Percentiles rank a stretch among this genome's conserved stretches.
Evolutionary conservation across 2,113 vertebrate genomes (phyloP).

Genomic region (Leiothrix lutea): DNA sequence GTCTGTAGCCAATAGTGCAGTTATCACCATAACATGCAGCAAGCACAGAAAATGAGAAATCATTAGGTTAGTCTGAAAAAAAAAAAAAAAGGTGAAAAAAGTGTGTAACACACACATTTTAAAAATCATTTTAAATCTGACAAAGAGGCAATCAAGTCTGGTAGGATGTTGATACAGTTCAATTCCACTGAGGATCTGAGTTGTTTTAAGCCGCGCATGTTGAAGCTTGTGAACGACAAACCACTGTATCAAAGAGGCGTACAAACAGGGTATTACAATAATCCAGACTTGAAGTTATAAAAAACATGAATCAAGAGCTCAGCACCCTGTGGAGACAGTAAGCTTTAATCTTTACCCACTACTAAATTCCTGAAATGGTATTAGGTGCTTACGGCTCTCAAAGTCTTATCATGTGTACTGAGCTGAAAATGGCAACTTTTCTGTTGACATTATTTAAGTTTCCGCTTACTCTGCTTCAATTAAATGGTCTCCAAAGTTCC

Average conservation of each 20-base stretch:
- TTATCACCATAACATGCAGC: neutral
- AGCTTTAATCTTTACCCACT: constrained; percentile 69
- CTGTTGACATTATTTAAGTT: constrained; percentile 40
- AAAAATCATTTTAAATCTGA: constrained; percentile 1
- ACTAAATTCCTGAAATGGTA: constrained; percentile 64
- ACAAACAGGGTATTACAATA: constrained; percentile 69
- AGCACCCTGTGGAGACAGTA: constrained; percentile 66
- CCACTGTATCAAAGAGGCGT: constrained; percentile 50
- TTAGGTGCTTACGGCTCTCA: constrained; percentile 55
- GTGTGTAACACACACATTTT: neutral
- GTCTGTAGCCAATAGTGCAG: neutral
- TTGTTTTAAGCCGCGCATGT: constrained; percentile 48
- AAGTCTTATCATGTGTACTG: constrained; percentile 38
- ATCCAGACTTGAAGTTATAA: constrained; percentile 61
- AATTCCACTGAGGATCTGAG: neutral
- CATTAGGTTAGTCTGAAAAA: neutral
- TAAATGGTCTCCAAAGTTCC: constrained; percentile 43
- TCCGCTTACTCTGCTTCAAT: constrained; percentile 36
- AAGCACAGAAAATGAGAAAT: neutral
- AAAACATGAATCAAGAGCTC: constrained; percentile 65
- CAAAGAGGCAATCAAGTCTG: constrained; percentile 3
- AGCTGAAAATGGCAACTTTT: constrained; percentile 45
- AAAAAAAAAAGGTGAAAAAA: neutral
- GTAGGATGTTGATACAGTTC: constrained; percentile 12
- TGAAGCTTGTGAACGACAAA: constrained; percentile 10